These are phyloP conservation scores for Meriones unguiculatus DNA, from an alignment of 2,113 vertebrate species.

Conservation along the genomic window DNA sequence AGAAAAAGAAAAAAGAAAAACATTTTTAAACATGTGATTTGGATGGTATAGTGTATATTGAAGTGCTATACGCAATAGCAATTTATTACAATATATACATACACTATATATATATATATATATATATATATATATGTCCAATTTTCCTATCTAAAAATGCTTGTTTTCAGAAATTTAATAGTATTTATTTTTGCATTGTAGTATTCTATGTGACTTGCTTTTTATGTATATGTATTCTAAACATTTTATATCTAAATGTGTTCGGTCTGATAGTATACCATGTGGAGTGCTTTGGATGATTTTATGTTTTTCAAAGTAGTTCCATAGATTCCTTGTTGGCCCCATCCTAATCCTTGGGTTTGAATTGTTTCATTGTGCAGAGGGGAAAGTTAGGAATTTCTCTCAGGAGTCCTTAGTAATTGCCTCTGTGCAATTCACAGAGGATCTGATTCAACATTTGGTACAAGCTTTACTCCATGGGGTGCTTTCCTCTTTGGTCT, in stretches of 20 bases:
- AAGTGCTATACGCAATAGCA: neutral
- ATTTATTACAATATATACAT: neutral
- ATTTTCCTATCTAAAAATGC: conserved; percentile 6
- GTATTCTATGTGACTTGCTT: neutral
- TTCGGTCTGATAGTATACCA: conserved; percentile 4
- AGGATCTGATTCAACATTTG: neutral
- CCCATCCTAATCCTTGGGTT: neutral
- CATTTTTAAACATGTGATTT: neutral
- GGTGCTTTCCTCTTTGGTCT: neutral
- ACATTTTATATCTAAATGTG: neutral
- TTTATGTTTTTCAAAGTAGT: conserved; percentile 48
- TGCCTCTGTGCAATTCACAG: neutral
- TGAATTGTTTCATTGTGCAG: conserved; percentile 32
- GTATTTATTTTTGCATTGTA: neutral
- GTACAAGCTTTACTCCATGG: neutral
- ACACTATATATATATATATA: neutral
- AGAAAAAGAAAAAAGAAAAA: neutral
- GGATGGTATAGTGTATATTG: neutral
- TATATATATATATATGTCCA: neutral
- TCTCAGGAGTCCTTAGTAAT: conserved; percentile 33
- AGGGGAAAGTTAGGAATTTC: conserved; percentile 53
- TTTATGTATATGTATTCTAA: neutral
- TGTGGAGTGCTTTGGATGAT: neutral
- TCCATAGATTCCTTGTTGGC: neutral
- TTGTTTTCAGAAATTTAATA: neutral